Evolutionary conservation across 2,113 vertebrate genomes (phyloP).

Genomic region (Axis porcinus): DNA sequence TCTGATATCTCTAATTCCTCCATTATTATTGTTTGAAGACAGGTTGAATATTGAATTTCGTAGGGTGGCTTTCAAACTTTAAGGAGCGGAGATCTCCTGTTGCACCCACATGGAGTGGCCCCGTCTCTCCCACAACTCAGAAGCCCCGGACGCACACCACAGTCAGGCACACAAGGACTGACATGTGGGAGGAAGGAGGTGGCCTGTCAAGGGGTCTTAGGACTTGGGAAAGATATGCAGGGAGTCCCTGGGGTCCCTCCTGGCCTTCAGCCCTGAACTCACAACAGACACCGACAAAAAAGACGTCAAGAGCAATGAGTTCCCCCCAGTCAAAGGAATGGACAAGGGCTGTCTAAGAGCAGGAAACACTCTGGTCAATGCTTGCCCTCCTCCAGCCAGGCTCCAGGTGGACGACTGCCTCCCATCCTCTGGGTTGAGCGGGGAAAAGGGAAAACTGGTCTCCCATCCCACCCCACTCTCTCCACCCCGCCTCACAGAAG

Average conservation of each 20-base stretch:
- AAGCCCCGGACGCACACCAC: fast-evolving
- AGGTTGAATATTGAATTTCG: neutral
- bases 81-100: neutral
- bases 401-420: no score
- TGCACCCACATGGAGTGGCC: neutral
- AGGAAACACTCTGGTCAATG: no score
- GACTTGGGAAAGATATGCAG: neutral
- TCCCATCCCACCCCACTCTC: neutral
- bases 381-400: neutral
- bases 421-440: fast-evolving
- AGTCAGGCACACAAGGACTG: neutral
- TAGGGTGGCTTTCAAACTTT: neutral
- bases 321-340: fast-evolving
- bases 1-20: no score
- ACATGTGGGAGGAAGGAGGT: fast-evolving
- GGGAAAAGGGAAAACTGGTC: fast-evolving
- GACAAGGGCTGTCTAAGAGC: fast-evolving
- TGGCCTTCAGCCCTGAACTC: neutral
- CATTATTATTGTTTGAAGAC: neutral
- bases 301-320: fast-evolving
- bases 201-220: no score
- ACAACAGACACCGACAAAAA: neutral
- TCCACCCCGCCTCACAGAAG: no score
- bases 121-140: fast-evolving
- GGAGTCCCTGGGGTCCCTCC: neutral